phyloP scores from a whole-genome alignment of 2,888 invertebrate genomes.

The Hydraecia micacea region DNA sequence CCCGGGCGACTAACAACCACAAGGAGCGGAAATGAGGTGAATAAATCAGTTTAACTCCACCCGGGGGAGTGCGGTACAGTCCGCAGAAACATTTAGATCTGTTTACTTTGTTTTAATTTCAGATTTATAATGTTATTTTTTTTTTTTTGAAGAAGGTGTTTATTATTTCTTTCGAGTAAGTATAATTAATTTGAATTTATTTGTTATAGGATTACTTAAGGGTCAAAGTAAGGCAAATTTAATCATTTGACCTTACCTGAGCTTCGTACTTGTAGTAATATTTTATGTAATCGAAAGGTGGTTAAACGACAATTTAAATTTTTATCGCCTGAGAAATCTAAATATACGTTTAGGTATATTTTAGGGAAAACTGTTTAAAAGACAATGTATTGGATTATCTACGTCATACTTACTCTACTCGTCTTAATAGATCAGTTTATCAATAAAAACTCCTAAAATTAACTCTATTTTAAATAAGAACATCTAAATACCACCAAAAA shows the following conservation, averaged over 20 bases:
- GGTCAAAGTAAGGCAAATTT: not conserved
- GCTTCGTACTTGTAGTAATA: not conserved
- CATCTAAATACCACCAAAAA: not conserved
- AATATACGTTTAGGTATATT: not conserved
- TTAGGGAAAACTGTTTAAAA: no score
- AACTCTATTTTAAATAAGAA: not conserved
- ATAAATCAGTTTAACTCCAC: conserved; percentile 86
- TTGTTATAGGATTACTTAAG: not conserved
- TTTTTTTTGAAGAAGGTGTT: not conserved
- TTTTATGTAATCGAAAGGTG: not conserved
- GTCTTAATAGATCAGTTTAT: no score
- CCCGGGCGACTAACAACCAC: conserved; percentile 61
- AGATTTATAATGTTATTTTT: not conserved
- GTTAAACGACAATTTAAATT: not conserved
- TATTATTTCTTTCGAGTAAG: not conserved
- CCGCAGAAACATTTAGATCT: conserved; percentile 65
- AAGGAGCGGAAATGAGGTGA: conserved; percentile 81
- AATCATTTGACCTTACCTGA: not conserved
- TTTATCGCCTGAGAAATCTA: not conserved
- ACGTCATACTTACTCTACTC: not conserved
- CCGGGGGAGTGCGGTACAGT: conserved; percentile 77
- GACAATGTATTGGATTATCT: not conserved
- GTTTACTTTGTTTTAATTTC: conserved; percentile 27
- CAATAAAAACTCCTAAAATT: not conserved
- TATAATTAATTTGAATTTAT: not conserved